Evolutionary conservation across 2,888 invertebrate genomes (phyloP).

Genomic region (Drepanosiphum platanoidis): DNA sequence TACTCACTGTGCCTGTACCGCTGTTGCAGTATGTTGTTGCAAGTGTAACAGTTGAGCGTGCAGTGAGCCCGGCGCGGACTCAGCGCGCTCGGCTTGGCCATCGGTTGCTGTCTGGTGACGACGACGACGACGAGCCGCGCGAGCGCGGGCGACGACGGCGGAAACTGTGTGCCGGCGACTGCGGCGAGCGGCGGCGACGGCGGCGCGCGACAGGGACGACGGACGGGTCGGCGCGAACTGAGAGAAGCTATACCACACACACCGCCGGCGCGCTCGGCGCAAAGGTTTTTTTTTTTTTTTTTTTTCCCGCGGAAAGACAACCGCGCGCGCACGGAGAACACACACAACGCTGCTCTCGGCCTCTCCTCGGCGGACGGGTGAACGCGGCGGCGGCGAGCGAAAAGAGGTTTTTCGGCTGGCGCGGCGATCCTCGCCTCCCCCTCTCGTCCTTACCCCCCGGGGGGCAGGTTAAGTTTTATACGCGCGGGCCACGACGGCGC

Average conservation of each 20-base stretch:
- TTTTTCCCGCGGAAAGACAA: constrained; percentile 50
- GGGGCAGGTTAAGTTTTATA: background rate
- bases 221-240: constrained; percentile 53
- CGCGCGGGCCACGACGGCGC: too few species aligned
- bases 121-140: background rate
- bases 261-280: constrained; percentile 33
- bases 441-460: too few species aligned
- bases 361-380: background rate
- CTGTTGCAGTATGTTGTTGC: constrained; percentile 76
- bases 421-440: background rate
- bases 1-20: constrained; percentile 72
- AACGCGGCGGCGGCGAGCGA: background rate
- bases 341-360: constrained; percentile 1
- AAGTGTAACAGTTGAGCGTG: constrained; percentile 79
- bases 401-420: background rate
- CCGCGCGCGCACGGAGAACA: constrained; percentile 46
- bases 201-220: constrained; percentile 30
- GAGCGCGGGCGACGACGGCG: background rate
- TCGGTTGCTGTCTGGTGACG: constrained; percentile 25
- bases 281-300: too few species aligned
- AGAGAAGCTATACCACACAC: too few species aligned
- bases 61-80: constrained; percentile 75
- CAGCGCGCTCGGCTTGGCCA: constrained; percentile 64
- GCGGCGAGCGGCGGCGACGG: constrained; percentile 9
- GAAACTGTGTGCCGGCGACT: background rate